Base-by-base conservation (phyloP, 2,888 invertebrate species). In the Sinelater perroti region DNA sequence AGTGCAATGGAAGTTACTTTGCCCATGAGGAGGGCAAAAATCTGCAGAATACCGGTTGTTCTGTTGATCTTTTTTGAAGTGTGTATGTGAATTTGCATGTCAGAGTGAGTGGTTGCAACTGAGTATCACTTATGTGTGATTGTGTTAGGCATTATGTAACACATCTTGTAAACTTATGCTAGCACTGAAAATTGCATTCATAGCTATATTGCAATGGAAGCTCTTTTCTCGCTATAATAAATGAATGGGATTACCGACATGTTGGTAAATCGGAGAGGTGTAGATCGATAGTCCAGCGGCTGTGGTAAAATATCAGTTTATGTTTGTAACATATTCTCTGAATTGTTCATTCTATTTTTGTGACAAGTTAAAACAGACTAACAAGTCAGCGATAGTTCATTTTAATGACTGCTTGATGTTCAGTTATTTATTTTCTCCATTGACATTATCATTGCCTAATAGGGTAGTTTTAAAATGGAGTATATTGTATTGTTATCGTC, bases 271-370 rank as follows among this genome's bases (percentile, higher is more conserved):
- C 31, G 26, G 45, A 51, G 42, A 50, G 14, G 33, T 47, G 47
- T 57, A 47, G 40, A 36, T 50, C 47, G 46, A 57, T 57, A 57
- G 57, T 57, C 52, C 33, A 21, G 52, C 53, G 57, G 57, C 57
- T 57, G 57, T 57, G 57, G 57, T 57, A 57, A 52, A 52, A 57
- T 57, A 57, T 57, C 52, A 53, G 57, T 57, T 57, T 57, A 57
- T 57, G 52, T 52, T 57, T 52, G 47, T 57, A 57, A 52, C 52
- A 47, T 57, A 57, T 53, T 57, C 47, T 57, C 42, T 52, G 46
- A 57, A 57, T 28, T 31, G 36, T 45, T 38, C 44, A 36, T 45
- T 56, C 50, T 53, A 53, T 45, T 26, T 53, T 35, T 45, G 31
- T 30, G 17, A 31, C n/a, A 14, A 36, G 10, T 3, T 28, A 5